These are phyloP conservation scores for Nematostella vectensis DNA, from an alignment of 92 coral and sea anemone species.

Conservation along the genomic window DNA sequence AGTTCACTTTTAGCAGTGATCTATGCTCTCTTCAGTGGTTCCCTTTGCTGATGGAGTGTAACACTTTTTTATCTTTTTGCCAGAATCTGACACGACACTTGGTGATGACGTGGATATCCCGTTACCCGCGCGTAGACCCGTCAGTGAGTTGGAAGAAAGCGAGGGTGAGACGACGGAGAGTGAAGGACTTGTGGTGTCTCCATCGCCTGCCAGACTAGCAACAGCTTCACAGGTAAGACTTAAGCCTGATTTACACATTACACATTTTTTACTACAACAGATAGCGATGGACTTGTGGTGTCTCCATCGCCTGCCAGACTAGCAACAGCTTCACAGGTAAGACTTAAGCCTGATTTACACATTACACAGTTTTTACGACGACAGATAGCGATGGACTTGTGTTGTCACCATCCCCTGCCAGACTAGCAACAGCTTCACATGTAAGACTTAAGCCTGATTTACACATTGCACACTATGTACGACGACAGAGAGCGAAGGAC, in stretches of 20 bases:
- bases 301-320: constrained; percentile 67
- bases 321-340: constrained; percentile 28
- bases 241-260: too few relatives aligned
- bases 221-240: constrained; percentile 17
- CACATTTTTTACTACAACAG: constrained; percentile 41
- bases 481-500: constrained; percentile 85
- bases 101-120: constrained; percentile 75
- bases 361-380: constrained; percentile 14
- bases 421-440: constrained; percentile 37
- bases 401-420: constrained; percentile 71
- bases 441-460: background rate
- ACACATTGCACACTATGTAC: too few relatives aligned
- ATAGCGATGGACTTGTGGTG: constrained; percentile 82
- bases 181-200: constrained; percentile 81
- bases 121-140: constrained; percentile 20
- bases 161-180: constrained; percentile 87
- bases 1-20: too few relatives aligned
- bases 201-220: constrained; percentile 58
- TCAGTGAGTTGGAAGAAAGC: constrained; percentile 34
- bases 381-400: constrained; percentile 87
- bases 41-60: too few relatives aligned
- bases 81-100: constrained; percentile 47
- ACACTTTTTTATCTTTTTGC: too few relatives aligned
- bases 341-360: too few relatives aligned
- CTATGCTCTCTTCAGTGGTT: too few relatives aligned